phyloP scores from a whole-genome alignment of 2,888 invertebrate genomes.

The Blera fallax region DNA sequence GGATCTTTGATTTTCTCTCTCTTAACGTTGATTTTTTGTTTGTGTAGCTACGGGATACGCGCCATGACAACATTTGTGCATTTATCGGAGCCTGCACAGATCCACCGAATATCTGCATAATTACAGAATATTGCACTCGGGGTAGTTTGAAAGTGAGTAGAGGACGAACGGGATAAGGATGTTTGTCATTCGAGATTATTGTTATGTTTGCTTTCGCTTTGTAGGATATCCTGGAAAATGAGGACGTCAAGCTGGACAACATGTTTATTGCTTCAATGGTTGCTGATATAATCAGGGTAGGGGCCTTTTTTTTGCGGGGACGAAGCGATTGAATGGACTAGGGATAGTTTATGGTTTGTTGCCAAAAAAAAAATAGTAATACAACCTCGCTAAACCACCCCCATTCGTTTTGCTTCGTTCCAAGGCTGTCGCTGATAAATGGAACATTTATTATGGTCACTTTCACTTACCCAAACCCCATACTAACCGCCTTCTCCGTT shows the following conservation, averaged over 20 bases:
- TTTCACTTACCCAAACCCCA: slow-evolving; percentile 48
- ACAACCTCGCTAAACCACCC: too few species aligned
- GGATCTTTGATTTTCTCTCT: slow-evolving; percentile 1
- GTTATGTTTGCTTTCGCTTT: slow-evolving; percentile 55
- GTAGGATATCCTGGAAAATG: slow-evolving; percentile 96
- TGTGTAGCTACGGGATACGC: slow-evolving; percentile 91
- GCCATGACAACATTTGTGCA: slow-evolving; percentile 95
- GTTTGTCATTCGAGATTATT: background rate
- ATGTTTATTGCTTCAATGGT: slow-evolving; percentile 98
- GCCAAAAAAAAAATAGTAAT: too few species aligned
- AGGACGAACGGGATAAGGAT: background rate
- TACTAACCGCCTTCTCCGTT: slow-evolving; percentile 33
- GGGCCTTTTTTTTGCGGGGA: slow-evolving; percentile 74
- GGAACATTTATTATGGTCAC: slow-evolving; percentile 30
- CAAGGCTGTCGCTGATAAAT: background rate
- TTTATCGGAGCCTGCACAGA: slow-evolving; percentile 97
- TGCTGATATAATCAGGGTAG: slow-evolving; percentile 96
- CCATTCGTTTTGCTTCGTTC: background rate
- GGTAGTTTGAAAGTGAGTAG: slow-evolving; percentile 92
- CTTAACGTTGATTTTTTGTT: slow-evolving; percentile 21
- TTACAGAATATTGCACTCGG: slow-evolving; percentile 94
- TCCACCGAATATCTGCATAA: slow-evolving; percentile 93
- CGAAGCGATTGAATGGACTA: background rate
- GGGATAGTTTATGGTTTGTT: background rate
- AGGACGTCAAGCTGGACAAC: slow-evolving; percentile 96